A percentile compares a stretch with the other conserved stretches of the same genome.
Conservation (phyloP, 2,797 vertebrate genomes). For the Delichon dasypus region DNA sequence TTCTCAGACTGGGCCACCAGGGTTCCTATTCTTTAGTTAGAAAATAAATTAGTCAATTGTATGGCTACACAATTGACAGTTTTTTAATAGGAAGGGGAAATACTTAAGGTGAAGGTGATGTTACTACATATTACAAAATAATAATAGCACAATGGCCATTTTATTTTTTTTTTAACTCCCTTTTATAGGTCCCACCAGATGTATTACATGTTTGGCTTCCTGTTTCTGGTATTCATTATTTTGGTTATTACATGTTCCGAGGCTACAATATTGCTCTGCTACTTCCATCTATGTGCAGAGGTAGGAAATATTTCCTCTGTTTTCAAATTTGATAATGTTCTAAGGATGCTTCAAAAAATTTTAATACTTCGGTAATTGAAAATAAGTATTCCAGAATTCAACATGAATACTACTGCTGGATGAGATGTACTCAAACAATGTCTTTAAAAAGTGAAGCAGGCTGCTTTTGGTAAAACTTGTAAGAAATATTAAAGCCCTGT, state of each 20-base stretch:
- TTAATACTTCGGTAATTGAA: background rate
- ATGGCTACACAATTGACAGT: background rate
- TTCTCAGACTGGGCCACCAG: background rate
- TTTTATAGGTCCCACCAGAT: conserved; percentile 91
- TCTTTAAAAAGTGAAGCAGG: background rate
- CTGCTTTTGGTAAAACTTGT: background rate
- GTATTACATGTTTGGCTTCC: conserved; percentile 97
- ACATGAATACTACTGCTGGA: background rate
- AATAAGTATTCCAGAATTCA: background rate
- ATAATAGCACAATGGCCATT: background rate
- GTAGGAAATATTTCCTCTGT: conserved; percentile 66
- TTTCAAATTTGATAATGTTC: background rate
- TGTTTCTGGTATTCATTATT: conserved; percentile 94
- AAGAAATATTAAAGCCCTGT: background rate
- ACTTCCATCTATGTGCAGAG: conserved; percentile 93
- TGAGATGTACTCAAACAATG: background rate
- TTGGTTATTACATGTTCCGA: conserved; percentile 94
- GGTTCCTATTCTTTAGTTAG: background rate
- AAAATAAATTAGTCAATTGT: background rate
- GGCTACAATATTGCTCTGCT: conserved; percentile 92
- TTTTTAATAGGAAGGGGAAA: background rate
- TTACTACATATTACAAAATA: background rate
- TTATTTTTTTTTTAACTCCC: background rate
- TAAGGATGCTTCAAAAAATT: background rate
- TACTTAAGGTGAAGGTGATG: background rate